phyloP scores from a whole-genome alignment of 2,113 vertebrate genomes.

The Hippocampus abdominalis region DNA sequence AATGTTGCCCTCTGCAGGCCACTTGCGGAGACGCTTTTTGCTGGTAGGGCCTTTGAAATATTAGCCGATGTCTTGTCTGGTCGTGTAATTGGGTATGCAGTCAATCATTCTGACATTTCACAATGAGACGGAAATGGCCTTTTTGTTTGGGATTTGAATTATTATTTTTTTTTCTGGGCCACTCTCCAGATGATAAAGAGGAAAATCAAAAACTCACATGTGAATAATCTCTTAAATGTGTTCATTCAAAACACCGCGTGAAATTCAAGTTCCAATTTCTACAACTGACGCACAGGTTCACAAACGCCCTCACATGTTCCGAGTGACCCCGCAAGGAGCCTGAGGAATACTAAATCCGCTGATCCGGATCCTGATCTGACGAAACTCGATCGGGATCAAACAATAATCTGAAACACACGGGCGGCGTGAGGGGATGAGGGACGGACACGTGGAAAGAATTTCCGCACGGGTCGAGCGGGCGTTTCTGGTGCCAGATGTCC shows the following conservation, averaged over 20 bases:
- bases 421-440: conserved; percentile 35
- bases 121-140: background rate
- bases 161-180: background rate
- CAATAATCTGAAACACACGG: conserved; percentile 44
- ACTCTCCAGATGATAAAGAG: background rate
- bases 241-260: background rate
- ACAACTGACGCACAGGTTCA: background rate
- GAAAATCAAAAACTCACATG: background rate
- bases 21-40: background rate
- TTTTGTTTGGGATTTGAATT: background rate
- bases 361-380: conserved; percentile 52
- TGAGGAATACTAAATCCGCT: conserved; percentile 40
- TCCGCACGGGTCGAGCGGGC: background rate
- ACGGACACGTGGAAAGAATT: conserved; percentile 40
- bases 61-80: background rate
- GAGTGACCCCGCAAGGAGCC: conserved; percentile 45
- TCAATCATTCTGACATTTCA: background rate
- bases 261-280: background rate
- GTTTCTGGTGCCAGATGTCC: conserved; percentile 14
- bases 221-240: background rate
- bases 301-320: background rate
- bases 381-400: conserved; percentile 53
- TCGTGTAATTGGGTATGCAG: background rate
- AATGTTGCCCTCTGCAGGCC: conserved; percentile 46
- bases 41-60: background rate